Conservation (phyloP, 1,140 invertebrate genomes). For the Scylla paramamosain region DNA sequence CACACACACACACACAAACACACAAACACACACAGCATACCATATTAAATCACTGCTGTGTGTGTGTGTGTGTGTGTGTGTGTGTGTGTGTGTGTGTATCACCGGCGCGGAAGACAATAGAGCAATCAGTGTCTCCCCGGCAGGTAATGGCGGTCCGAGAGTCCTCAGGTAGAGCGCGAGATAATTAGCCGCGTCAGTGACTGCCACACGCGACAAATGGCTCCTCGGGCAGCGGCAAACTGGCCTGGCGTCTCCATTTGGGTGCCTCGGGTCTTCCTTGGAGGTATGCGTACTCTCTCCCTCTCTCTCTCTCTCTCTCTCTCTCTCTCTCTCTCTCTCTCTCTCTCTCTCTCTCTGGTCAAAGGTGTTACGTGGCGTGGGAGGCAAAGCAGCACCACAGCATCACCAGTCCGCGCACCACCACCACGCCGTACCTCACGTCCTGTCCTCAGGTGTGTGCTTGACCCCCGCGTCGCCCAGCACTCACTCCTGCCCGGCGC, state of each 20-base stretch:
- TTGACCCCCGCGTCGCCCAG: too few species aligned
- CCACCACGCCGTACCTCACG: too few species aligned
- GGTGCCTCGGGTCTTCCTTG: too few species aligned
- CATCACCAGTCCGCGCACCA: too few species aligned
- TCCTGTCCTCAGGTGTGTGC: too few species aligned
- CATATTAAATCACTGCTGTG: too few species aligned
- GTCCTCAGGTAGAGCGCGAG: neutral
- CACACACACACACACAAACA: neutral
- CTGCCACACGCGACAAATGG: conserved; percentile 16
- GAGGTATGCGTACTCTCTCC: too few species aligned
- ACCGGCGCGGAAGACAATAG: neutral
- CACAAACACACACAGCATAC: neutral
- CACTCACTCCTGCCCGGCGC: too few species aligned
- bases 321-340: neutral
- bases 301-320: neutral
- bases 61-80: too few species aligned
- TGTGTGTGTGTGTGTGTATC: too few species aligned
- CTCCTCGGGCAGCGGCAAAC: neutral
- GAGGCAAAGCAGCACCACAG: too few species aligned
- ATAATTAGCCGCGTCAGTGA: conserved; percentile 5
- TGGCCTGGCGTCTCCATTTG: neutral
- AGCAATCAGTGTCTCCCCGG: conserved; percentile 18
- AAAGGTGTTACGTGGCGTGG: too few species aligned
- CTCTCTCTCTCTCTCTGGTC: neutral
- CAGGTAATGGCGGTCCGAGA: neutral